Base-by-base conservation (phyloP, 2,113 vertebrate genomes). In the Peromyscus polionotus region DNA sequence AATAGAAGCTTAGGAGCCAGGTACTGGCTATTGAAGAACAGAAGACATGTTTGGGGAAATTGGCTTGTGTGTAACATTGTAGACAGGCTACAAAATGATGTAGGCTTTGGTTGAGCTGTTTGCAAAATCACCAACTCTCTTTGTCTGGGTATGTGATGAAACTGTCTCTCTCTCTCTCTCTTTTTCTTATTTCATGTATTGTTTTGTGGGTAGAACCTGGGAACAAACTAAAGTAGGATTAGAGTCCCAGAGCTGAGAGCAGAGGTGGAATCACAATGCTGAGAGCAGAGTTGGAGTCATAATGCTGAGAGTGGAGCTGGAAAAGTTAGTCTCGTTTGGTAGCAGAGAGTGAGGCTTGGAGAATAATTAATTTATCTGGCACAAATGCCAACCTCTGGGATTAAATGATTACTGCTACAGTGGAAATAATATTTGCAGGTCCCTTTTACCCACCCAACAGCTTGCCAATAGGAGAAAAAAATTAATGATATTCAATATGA, bases 21-120 rank as follows among this genome's bases (percentile, higher is more conserved):
- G 81, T 7, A 19, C 91, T 92, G 61, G 61, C 63, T 90, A 92
- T 10, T 67, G 63, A 96, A 93, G 97, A 79, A 88, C 19, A 95
- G 95, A 96, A 96, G 97, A 95, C 42, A 97, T 59, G 81, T 96
- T 13, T 93, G 88, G 96, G 93, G 17, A 97, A 84, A 98, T 96
- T 91, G 90, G 96, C 97, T 95, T 92, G 42, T 84, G 87, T 57
- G 65, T 92, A 79, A 65, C 48, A 86, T 42, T 92, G 91, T 83
- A 87, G 63, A 57, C 0, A 88, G 5, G 26, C 79, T 93, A 91
- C 51, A 73, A 95, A 97, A 97, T 96, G 90, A 95, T 81, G 88
- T 68, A 75, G 76, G 90, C 95, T 93, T 51, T 77, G 2, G 26
- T 45, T 92, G 73, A 85, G 16, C 87, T 97, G 96, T 94, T 75